A percentile compares a stretch with the other conserved stretches of the same genome.
phyloP scores from a whole-genome alignment of 1,140 invertebrate genomes.

The Protaetia brevitarsis region DNA sequence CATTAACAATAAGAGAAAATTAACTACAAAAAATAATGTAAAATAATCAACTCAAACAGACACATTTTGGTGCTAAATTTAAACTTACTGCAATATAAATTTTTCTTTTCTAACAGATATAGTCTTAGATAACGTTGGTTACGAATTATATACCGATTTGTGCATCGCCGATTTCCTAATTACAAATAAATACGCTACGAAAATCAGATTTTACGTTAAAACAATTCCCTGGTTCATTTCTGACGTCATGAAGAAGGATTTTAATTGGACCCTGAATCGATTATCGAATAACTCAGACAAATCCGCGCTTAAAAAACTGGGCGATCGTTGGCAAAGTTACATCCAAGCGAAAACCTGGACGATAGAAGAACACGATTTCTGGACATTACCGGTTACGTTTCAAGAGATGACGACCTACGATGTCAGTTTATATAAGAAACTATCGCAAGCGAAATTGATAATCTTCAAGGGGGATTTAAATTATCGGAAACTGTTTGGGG shows the following conservation, averaged over 20 bases:
- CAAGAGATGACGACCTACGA: conserved; percentile 71
- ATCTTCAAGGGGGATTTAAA: conserved; percentile 97
- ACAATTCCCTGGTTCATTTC: conserved; percentile 95
- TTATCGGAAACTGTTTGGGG: conserved; percentile 90
- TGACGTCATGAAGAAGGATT: conserved; percentile 77
- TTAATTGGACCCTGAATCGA: conserved; percentile 64
- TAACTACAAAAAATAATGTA: too few relatives aligned
- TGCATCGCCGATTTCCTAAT: conserved; percentile 81
- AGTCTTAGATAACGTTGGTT: conserved; percentile 90
- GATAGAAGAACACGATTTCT: conserved; percentile 68
- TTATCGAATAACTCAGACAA: conserved; percentile 46
- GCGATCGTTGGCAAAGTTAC: conserved; percentile 56
- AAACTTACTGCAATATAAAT: conserved; percentile 1
- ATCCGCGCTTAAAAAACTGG: conserved; percentile 48
- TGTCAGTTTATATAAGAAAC: conserved; percentile 66
- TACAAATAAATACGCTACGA: conserved; percentile 60
- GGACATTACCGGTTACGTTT: conserved; percentile 83
- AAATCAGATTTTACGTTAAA: conserved; percentile 85
- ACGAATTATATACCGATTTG: conserved; percentile 89
- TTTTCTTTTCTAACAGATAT: conserved; percentile 61
- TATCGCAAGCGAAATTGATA: conserved; percentile 69
- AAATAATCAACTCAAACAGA: too few relatives aligned
- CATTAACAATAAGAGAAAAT: too few relatives aligned
- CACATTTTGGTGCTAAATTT: too few relatives aligned
- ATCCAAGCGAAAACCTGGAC: conserved; percentile 54